Evolutionary conservation across 2,797 vertebrate genomes (phyloP).

Genomic region (Lepilemur septentrionalis): DNA sequence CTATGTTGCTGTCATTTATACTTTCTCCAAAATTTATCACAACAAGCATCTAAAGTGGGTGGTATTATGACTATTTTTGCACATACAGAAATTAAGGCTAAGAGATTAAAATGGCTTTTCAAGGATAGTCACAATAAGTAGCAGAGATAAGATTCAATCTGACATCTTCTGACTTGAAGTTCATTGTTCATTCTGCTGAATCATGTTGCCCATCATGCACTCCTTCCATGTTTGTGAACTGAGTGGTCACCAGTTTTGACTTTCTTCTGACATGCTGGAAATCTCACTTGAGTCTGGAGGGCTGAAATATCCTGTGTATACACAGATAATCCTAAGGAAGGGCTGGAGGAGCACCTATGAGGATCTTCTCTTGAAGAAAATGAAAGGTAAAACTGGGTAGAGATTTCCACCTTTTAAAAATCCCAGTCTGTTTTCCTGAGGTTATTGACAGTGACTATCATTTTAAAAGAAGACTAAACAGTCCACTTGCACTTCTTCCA

Average conservation of each 20-base stretch:
- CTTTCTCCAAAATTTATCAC: not conserved
- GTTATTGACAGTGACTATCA: not conserved
- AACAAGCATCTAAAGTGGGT: not conserved
- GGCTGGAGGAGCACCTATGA: not conserved
- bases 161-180: not conserved
- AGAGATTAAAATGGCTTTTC: not conserved
- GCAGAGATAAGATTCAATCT: not conserved
- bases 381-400: not conserved
- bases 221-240: not conserved
- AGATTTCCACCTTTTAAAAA: not conserved
- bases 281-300: not conserved
- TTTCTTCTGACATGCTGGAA: not conserved
- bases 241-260: not conserved
- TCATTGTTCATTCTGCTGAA: not conserved
- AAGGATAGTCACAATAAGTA: not conserved
- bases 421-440: not conserved
- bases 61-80: not conserved
- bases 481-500: not conserved
- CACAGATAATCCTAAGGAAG: not conserved
- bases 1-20: not conserved
- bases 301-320: not conserved
- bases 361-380: not conserved
- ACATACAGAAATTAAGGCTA: not conserved
- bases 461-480: not conserved
- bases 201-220: not conserved